Percentiles rank a stretch among this genome's conserved stretches.
Evolutionary conservation across 1,140 invertebrate species (phyloP).

Genomic region (Coboldia fuscipes): DNA sequence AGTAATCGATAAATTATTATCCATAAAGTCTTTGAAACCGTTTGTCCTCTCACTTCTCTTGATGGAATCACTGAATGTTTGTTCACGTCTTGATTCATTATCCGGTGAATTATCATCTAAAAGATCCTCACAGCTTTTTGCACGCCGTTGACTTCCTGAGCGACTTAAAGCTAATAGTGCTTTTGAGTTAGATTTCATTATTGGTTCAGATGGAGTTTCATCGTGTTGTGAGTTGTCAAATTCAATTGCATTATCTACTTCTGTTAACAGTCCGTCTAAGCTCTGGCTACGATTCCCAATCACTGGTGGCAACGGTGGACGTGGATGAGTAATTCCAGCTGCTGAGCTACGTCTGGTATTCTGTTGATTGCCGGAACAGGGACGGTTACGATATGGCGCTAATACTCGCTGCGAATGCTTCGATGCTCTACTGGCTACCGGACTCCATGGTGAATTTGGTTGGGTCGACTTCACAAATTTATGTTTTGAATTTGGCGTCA

Average conservation of each 20-base stretch:
- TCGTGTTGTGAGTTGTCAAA: background rate
- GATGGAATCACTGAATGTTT: slow-evolving; percentile 14
- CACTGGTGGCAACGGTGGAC: slow-evolving; percentile 9
- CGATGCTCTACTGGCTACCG: too few species aligned
- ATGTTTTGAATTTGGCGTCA: slow-evolving; percentile 13
- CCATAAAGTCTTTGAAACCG: slow-evolving; percentile 20
- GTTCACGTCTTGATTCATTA: too few species aligned
- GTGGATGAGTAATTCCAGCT: slow-evolving; percentile 9
- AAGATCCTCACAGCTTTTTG: slow-evolving; percentile 45
- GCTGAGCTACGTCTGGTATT: slow-evolving; percentile 12
- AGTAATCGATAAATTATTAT: slow-evolving; percentile 5
- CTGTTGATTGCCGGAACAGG: slow-evolving; percentile 5
- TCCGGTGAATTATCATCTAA: too few species aligned
- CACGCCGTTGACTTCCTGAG: slow-evolving; percentile 23
- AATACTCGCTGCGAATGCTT: too few species aligned
- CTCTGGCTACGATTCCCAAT: slow-evolving; percentile 17
- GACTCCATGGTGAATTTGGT: background rate
- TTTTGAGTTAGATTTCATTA: slow-evolving; percentile 5
- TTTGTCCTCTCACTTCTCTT: slow-evolving; percentile 16
- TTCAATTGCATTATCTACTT: background rate
- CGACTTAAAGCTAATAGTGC: slow-evolving; percentile 2
- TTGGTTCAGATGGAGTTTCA: background rate
- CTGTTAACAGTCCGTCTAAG: slow-evolving; percentile 13
- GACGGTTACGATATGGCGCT: slow-evolving; percentile 15
- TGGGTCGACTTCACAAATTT: too few species aligned